Base-by-base conservation (phyloP, 2,113 vertebrate genomes). In the Hucho hucho region DNA sequence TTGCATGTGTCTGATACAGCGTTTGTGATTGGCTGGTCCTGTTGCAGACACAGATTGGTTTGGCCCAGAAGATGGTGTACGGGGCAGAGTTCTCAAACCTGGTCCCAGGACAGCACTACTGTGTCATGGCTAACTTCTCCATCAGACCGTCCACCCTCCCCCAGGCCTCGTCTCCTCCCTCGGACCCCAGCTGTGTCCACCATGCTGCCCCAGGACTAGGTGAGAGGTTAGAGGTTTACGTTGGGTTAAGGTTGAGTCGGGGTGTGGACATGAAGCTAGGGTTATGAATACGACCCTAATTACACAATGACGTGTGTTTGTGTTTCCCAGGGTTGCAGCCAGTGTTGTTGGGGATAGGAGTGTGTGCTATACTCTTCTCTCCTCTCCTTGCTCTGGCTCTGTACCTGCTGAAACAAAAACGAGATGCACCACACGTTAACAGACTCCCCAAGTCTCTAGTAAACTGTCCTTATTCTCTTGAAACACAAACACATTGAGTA, bases 101-200 rank as follows among this genome's bases (percentile, higher is more conserved):
- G 69, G 43, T 49, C 65, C 75, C 76, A 0, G 92, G 89, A 73
- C 83, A 87, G 71, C 84, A 78, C 76, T 92, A 91, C 81, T 93
- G 92, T 0, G 86, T 72, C 0, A 86, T 86, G 76, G 92, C 91
- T 47, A 89, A 87, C 81, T 91, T 92, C 85, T 90, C 88, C 68
- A 84, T 85, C 75, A 6, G 12, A 37, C 65, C 29, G 18, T 85
- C 84, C 0, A 87, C 86, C 20, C 87, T 87, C 76, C 74, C 74
- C 75, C 86, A 86, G 70, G 87, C 83, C 0, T 83, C 87, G 4
- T 92, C 92, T 1, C 81, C 86, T 0, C 49, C 67, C 22, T 91
- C 92, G 5, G 25, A 43, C 1, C 90, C 84, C 1, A 67, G 79
- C 73, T 93, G 92, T 67, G 26, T 92, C 9, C 12, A 78, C 58